phyloP scores from a whole-genome alignment of 2,113 vertebrate genomes.

The Leptosomus discolor region DNA sequence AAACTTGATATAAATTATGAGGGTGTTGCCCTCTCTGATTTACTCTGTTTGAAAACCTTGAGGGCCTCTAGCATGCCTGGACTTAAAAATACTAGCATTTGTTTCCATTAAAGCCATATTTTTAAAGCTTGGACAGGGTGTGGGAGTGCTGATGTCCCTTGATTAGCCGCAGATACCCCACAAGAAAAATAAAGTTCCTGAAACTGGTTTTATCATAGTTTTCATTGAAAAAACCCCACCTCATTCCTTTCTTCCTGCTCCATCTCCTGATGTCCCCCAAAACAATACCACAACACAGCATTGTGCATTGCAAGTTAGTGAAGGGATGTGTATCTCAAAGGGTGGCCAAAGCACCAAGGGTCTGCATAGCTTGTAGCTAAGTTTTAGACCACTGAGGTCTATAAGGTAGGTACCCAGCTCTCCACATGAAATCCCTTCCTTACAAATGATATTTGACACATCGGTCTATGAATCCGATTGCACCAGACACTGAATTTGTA shows the following conservation, averaged over 20 bases:
- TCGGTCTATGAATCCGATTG: background rate
- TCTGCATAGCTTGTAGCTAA: background rate
- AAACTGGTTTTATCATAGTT: background rate
- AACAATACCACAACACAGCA: background rate
- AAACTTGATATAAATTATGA: conserved; percentile 21
- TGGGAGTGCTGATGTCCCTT: conserved; percentile 45
- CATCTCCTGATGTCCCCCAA: background rate
- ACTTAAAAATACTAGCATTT: conserved; percentile 20
- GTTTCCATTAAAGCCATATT: conserved; percentile 45
- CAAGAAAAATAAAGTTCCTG: conserved; percentile 28
- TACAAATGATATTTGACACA: background rate
- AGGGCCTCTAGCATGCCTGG: background rate
- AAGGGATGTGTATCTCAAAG: background rate
- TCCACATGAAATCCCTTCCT: background rate
- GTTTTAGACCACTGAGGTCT: background rate
- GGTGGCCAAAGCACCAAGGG: background rate
- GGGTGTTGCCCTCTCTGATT: conserved; percentile 36
- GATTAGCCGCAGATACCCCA: conserved; percentile 34
- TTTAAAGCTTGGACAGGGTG: conserved; percentile 34
- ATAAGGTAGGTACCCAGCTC: background rate
- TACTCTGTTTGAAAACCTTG: conserved; percentile 42
- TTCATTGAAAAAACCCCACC: background rate
- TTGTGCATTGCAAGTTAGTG: background rate
- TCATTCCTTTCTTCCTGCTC: background rate
- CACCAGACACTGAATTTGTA: background rate